Evolutionary conservation across 2,888 invertebrate species (phyloP).

Genomic region (Alloplasta piceator): DNA sequence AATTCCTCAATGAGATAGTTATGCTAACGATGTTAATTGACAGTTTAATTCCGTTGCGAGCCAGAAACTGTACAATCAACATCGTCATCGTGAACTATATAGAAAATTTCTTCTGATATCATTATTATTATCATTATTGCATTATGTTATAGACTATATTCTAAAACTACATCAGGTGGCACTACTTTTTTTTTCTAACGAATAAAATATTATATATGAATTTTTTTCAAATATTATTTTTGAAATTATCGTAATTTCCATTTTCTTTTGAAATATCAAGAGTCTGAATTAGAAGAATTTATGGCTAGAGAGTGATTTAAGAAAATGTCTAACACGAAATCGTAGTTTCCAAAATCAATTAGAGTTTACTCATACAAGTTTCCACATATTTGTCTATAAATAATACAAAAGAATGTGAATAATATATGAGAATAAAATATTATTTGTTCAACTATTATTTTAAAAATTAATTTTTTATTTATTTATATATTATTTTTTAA

Average conservation of each 20-base stretch:
- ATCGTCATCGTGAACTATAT: neutral
- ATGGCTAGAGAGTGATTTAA: too few species aligned
- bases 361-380: neutral
- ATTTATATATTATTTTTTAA: neutral
- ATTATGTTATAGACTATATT: neutral
- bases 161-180: neutral
- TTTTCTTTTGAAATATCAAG: too few species aligned
- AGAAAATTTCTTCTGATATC: constrained; percentile 8
- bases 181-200: neutral
- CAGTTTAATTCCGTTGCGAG: constrained; percentile 32
- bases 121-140: constrained; percentile 4
- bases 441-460: too few species aligned
- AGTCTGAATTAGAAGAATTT: too few species aligned
- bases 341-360: too few species aligned
- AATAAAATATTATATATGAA: too few species aligned
- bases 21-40: constrained; percentile 44
- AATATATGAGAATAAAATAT: too few species aligned
- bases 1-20: constrained; percentile 52
- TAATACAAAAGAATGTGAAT: constrained; percentile 7
- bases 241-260: too few species aligned
- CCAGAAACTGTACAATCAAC: constrained; percentile 26
- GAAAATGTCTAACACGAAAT: too few species aligned
- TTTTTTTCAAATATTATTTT: neutral
- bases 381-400: constrained; percentile 2
- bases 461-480: neutral